phyloP scores from a whole-genome alignment of 2,888 invertebrate species.

The Mongoloraphidia duomilia region DNA sequence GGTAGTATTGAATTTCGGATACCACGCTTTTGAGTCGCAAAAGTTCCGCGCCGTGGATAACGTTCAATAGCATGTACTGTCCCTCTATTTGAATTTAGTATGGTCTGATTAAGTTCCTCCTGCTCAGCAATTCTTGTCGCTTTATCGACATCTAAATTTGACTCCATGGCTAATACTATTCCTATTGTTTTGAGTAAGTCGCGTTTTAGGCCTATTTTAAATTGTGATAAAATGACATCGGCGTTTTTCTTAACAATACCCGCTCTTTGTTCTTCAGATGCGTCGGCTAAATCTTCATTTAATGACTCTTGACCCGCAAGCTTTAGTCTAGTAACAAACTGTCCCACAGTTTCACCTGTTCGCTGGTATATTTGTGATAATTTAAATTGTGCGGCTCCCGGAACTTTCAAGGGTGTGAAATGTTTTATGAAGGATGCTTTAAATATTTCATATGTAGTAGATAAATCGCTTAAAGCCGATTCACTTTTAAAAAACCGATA shows the following conservation, averaged over 20 bases:
- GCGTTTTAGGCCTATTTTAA: background rate
- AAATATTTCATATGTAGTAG: background rate
- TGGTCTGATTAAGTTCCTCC: background rate
- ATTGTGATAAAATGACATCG: background rate
- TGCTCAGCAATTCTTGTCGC: background rate
- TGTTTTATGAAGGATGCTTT: background rate
- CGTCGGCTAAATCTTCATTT: background rate
- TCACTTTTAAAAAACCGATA: background rate
- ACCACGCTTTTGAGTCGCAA: too few species aligned
- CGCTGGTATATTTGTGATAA: background rate
- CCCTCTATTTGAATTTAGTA: background rate
- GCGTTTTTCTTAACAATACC: background rate
- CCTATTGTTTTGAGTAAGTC: background rate
- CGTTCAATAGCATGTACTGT: background rate
- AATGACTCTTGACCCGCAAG: background rate
- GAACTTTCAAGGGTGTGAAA: background rate
- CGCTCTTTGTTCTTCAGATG: background rate
- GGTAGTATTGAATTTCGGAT: too few species aligned
- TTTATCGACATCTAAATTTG: background rate
- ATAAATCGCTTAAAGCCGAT: background rate
- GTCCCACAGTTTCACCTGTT: background rate
- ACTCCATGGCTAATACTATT: background rate
- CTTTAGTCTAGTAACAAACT: background rate
- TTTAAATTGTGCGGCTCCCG: background rate
- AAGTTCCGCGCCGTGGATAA: too few species aligned